A percentile compares a stretch with the other conserved stretches of the same genome.
Conservation (phyloP, 2,888 invertebrate genomes). For the Oxytorus armatus region DNA sequence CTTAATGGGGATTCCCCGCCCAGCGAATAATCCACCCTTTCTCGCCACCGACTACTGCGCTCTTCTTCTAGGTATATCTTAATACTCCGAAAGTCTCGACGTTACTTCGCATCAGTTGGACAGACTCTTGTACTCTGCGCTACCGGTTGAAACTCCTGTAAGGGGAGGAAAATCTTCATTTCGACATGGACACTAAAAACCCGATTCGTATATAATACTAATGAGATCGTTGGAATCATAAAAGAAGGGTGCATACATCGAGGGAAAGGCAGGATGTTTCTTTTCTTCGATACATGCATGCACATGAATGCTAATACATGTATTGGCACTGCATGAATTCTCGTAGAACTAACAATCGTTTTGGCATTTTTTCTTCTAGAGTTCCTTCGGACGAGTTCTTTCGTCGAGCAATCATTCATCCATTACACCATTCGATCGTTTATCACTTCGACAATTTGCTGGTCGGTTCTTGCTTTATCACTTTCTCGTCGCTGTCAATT, state of each 20-base stretch:
- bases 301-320: constrained; percentile 32
- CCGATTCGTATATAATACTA: constrained; percentile 14
- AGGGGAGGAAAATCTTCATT: constrained; percentile 8
- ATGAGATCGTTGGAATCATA: constrained; percentile 23
- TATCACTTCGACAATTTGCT: constrained; percentile 44
- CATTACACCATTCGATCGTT: constrained; percentile 26
- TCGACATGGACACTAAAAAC: background rate
- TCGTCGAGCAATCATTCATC: constrained; percentile 6
- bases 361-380: constrained; percentile 9
- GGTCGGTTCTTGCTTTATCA: background rate
- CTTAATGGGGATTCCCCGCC: constrained; percentile 67
- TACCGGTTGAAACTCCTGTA: constrained; percentile 13
- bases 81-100: constrained; percentile 19
- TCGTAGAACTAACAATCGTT: background rate
- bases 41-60: constrained; percentile 37
- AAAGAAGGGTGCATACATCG: background rate
- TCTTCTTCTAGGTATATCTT: constrained; percentile 33
- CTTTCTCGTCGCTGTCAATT: constrained; percentile 1
- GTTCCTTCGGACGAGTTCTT: constrained; percentile 16
- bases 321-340: constrained; percentile 17
- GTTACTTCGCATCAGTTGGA: constrained; percentile 30
- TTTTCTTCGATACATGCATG: constrained; percentile 6
- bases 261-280: background rate
- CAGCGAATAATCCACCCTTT: constrained; percentile 64
- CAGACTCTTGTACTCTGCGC: constrained; percentile 30